Percentiles rank a stretch among this genome's conserved stretches.
Evolutionary conservation across 2,888 invertebrate genomes (phyloP).

Genomic region (Synergus itoensis): DNA sequence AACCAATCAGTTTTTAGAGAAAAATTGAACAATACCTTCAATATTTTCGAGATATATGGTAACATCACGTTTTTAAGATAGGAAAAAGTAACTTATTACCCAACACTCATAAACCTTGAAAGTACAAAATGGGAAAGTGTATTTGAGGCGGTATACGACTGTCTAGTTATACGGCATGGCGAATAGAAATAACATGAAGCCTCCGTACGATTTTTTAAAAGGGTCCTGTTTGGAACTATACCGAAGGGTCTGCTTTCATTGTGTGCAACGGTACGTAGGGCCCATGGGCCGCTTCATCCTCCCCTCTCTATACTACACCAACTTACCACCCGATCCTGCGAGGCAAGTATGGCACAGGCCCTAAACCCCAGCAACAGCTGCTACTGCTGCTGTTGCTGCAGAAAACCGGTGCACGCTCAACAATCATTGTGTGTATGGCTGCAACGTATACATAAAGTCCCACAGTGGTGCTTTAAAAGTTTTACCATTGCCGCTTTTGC

Average conservation of each 20-base stretch:
- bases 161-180: background rate
- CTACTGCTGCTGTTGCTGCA: slow-evolving; percentile 62
- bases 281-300: slow-evolving; percentile 28
- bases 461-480: background rate
- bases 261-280: slow-evolving; percentile 38
- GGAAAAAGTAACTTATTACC: too few species aligned
- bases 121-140: background rate
- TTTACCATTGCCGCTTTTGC: too few species aligned
- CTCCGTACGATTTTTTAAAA: slow-evolving; percentile 30
- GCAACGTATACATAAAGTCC: slow-evolving; percentile 52
- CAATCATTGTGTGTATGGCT: slow-evolving; percentile 70
- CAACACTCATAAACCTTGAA: background rate
- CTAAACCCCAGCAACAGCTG: slow-evolving; percentile 65
- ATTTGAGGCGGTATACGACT: background rate
- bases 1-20: too few species aligned
- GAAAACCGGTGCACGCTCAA: slow-evolving; percentile 72
- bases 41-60: too few species aligned
- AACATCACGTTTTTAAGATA: too few species aligned
- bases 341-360: slow-evolving; percentile 46
- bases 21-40: too few species aligned
- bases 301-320: slow-evolving; percentile 48
- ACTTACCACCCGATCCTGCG: slow-evolving; percentile 28
- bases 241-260: slow-evolving; percentile 37
- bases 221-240: slow-evolving; percentile 24
- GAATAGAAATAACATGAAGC: background rate